These are phyloP conservation scores for Alectoris magna DNA, from an alignment of 2,797 vertebrate genomes.

Conservation along the genomic window DNA sequence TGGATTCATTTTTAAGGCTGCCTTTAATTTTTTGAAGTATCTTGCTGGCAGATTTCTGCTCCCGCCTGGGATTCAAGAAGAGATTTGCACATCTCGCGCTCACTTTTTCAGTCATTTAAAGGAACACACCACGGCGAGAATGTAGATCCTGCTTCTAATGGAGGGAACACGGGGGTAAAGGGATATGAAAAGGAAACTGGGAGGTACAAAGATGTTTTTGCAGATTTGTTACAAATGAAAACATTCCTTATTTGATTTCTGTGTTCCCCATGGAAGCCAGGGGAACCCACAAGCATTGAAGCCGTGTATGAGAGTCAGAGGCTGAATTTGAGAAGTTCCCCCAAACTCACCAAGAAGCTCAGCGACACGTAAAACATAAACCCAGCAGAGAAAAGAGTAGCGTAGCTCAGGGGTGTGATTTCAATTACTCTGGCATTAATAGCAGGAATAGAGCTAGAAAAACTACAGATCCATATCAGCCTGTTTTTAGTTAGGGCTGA, in stretches of 20 bases:
- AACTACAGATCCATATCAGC: not conserved
- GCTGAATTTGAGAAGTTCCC: not conserved
- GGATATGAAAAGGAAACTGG: slow-evolving; percentile 17
- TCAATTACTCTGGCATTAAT: fast-evolving
- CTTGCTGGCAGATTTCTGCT: slow-evolving; percentile 25
- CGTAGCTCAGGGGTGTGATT: not conserved
- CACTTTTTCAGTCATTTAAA: slow-evolving; percentile 33
- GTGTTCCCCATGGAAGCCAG: not conserved
- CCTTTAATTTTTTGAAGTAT: slow-evolving; percentile 61
- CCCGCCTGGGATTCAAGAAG: slow-evolving; percentile 45
- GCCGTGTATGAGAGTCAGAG: slow-evolving; percentile 13
- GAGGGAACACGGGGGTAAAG: not conserved
- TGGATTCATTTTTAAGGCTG: slow-evolving; percentile 73
- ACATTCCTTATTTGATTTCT: slow-evolving; percentile 39
- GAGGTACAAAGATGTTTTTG: not conserved
- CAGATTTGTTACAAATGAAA: slow-evolving; percentile 29
- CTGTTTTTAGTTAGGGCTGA: not conserved
- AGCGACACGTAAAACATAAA: slow-evolving; percentile 24
- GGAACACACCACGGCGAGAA: not conserved
- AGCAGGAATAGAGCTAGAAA: not conserved
- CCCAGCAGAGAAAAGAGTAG: not conserved
- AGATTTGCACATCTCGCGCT: slow-evolving; percentile 43
- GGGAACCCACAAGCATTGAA: not conserved
- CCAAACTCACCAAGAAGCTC: slow-evolving; percentile 36
- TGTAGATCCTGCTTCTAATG: not conserved